phyloP scores from a whole-genome alignment of 2,888 invertebrate species.

The Emmelina monodactyla region DNA sequence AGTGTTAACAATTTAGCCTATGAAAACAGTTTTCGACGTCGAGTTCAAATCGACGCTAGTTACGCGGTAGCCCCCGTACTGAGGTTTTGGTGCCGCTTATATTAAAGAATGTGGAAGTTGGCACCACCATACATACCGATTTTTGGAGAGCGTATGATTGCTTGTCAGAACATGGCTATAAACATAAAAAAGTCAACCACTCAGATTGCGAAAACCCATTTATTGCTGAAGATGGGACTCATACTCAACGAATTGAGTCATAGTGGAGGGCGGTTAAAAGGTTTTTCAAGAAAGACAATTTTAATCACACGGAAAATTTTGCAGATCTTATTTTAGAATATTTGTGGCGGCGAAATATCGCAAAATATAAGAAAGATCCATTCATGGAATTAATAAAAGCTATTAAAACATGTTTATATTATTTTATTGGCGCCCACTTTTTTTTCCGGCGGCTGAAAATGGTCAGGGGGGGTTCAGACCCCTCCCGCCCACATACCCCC shows the following conservation, averaged over 20 bases:
- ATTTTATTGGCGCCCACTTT: no score
- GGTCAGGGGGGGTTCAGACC: no score
- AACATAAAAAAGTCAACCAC: constrained; percentile 12
- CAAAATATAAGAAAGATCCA: neutral
- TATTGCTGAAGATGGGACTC: no score
- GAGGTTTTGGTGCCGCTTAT: constrained; percentile 4
- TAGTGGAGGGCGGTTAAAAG: constrained; percentile 2
- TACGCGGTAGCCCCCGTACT: no score
- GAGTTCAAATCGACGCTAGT: no score
- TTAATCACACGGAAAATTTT: constrained; percentile 2
- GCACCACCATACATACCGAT: constrained; percentile 6
- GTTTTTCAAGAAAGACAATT: neutral
- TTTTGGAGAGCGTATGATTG: constrained; percentile 9
- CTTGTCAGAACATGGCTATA: constrained; percentile 7
- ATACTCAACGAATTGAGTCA: constrained; percentile 8
- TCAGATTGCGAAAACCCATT: constrained; percentile 8
- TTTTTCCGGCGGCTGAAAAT: no score
- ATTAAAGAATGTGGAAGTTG: constrained; percentile 3
- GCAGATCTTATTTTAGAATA: constrained; percentile 13
- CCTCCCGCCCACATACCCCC: no score
- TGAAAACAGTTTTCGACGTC: no score
- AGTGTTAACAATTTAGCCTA: no score
- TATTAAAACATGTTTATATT: no score
- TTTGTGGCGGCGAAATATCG: neutral
- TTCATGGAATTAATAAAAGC: neutral